These are phyloP conservation scores for Microtus agrestis DNA, from an alignment of 2,797 vertebrate species.

Conservation along the genomic window DNA sequence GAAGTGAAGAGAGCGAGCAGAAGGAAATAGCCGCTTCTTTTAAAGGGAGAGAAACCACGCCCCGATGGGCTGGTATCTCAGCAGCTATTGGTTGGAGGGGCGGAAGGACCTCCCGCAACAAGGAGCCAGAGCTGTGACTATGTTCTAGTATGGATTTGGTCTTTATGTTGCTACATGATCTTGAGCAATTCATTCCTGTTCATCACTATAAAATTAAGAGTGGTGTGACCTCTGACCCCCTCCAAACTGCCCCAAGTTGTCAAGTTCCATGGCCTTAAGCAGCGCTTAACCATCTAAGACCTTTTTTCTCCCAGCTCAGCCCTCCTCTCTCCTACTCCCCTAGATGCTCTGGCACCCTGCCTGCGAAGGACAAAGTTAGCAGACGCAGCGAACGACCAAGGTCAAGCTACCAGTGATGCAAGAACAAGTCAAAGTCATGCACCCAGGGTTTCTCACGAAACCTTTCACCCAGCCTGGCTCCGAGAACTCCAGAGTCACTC, in stretches of 20 bases:
- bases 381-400: slow-evolving; percentile 2
- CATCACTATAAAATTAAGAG: background rate
- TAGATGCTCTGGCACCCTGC: background rate
- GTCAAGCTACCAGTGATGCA: background rate
- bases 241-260: background rate
- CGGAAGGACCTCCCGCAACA: no score
- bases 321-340: background rate
- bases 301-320: background rate
- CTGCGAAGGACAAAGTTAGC: background rate
- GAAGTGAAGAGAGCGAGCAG: no score
- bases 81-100: no score
- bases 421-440: background rate
- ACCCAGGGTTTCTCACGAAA: background rate
- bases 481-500: background rate
- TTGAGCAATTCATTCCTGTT: background rate
- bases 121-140: background rate
- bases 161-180: background rate
- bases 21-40: no score
- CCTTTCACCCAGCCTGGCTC: background rate
- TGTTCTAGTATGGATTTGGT: background rate
- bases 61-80: no score
- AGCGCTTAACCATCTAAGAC: background rate
- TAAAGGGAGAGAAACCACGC: no score
- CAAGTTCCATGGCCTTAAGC: background rate
- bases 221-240: background rate